phyloP scores from a whole-genome alignment of 1,140 invertebrate species.

The Apis cerana region DNA sequence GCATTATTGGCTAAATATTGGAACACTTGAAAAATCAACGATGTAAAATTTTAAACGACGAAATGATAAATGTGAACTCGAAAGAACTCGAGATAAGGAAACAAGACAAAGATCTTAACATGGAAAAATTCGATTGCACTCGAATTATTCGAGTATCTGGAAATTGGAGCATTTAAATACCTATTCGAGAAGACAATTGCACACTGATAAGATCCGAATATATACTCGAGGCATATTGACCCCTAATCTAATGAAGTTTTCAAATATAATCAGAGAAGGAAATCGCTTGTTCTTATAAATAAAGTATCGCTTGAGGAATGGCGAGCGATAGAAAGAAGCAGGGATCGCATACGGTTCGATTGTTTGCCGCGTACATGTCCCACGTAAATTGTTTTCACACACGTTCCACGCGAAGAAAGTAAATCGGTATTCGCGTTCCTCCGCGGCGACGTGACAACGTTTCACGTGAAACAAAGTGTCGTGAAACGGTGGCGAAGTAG shows the following conservation, averaged over 20 bases:
- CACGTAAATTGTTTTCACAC: constrained; percentile 33
- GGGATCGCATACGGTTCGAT: constrained; percentile 38
- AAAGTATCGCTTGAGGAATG: constrained; percentile 14
- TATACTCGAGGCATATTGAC: not conserved
- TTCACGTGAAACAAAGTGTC: constrained; percentile 39
- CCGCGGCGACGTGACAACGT: constrained; percentile 4
- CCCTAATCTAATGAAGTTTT: not conserved
- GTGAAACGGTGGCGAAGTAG: constrained; percentile 33
- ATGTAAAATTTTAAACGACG: too few species aligned
- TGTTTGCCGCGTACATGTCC: not conserved
- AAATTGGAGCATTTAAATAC: too few species aligned
- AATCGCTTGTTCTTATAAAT: not conserved
- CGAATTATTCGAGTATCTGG: too few species aligned
- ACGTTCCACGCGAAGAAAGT: constrained; percentile 36
- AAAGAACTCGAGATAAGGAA: too few species aligned
- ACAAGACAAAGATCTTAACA: too few species aligned
- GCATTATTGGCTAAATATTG: too few species aligned
- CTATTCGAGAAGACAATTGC: too few species aligned
- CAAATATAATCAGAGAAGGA: not conserved
- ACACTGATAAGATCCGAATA: too few species aligned
- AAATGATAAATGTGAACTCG: too few species aligned
- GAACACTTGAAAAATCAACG: too few species aligned
- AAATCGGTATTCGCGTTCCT: constrained; percentile 44
- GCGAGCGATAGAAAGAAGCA: constrained; percentile 16
- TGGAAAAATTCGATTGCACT: too few species aligned